Conservation (phyloP, 2,888 invertebrate species). For the Ophion obscuratus region DNA sequence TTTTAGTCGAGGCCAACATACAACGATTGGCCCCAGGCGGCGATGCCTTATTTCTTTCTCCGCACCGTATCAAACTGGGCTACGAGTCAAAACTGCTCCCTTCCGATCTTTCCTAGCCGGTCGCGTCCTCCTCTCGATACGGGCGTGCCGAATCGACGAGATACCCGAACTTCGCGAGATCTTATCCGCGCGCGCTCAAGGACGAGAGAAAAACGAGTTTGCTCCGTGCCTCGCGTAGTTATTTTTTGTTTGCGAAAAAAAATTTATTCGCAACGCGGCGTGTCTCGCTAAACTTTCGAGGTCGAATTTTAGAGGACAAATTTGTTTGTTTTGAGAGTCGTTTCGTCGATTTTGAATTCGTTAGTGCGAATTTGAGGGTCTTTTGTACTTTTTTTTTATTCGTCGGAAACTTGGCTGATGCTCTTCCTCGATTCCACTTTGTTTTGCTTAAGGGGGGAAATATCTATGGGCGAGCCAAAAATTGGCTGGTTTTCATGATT, state of each 20-base stretch:
- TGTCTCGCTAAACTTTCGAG: not conserved
- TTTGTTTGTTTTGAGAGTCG: too few relatives aligned
- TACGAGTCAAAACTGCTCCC: conserved; percentile 39
- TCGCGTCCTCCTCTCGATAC: not conserved
- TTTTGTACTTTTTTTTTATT: too few relatives aligned
- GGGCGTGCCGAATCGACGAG: not conserved
- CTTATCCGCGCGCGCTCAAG: not conserved
- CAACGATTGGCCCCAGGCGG: conserved; percentile 8
- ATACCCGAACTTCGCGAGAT: not conserved
- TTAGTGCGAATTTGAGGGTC: too few relatives aligned
- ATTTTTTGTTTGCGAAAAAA: not conserved
- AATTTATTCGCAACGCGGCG: not conserved
- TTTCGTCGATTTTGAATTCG: too few relatives aligned
- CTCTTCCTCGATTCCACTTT: too few relatives aligned
- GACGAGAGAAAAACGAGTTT: not conserved
- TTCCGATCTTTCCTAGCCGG: conserved; percentile 23
- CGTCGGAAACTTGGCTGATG: too few relatives aligned
- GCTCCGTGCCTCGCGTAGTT: not conserved
- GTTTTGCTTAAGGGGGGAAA: too few relatives aligned
- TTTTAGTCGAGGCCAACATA: conserved; percentile 34
- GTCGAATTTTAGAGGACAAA: not conserved
- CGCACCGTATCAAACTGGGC: conserved; percentile 30
- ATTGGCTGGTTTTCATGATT: too few relatives aligned
- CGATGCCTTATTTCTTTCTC: conserved; percentile 16
- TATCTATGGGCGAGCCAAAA: too few relatives aligned